phyloP scores from a whole-genome alignment of 2,797 vertebrate genomes.

The Aplochiton taeniatus region DNA sequence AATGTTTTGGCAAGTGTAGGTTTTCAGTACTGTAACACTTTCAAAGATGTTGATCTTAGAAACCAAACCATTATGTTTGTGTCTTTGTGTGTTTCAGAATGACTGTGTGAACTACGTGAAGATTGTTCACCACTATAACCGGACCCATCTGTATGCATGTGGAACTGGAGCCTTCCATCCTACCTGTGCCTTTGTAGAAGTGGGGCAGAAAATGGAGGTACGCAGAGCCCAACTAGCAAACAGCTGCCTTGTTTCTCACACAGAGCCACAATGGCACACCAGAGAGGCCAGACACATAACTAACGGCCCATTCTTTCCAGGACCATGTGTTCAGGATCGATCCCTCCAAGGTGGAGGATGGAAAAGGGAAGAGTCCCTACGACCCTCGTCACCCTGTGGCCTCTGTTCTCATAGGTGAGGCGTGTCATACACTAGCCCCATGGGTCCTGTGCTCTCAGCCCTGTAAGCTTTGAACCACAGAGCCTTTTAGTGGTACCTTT shows the following conservation, averaged over 20 bases:
- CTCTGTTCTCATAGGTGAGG: slow-evolving; percentile 89
- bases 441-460: background rate
- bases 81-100: slow-evolving; percentile 70
- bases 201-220: slow-evolving; percentile 88
- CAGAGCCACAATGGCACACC: background rate
- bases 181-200: slow-evolving; percentile 88
- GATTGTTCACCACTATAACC: slow-evolving; percentile 90
- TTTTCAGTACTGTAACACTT: too few species aligned
- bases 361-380: slow-evolving; percentile 95
- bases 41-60: too few species aligned
- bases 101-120: slow-evolving; percentile 98
- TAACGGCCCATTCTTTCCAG: slow-evolving; percentile 56
- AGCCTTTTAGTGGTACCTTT: too few species aligned
- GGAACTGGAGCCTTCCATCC: slow-evolving; percentile 97
- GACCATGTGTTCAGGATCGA: slow-evolving; percentile 87
- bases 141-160: slow-evolving; percentile 90
- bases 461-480: too few species aligned
- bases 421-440: background rate
- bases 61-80: slow-evolving; percentile 12
- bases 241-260: background rate
- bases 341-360: slow-evolving; percentile 79
- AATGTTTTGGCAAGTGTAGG: too few species aligned
- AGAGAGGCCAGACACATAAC: background rate
- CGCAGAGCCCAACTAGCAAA: slow-evolving; percentile 49
- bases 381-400: slow-evolving; percentile 88